Evolutionary conservation across 2,797 vertebrate species (phyloP).

Genomic region (Hydrolagus colliei): DNA sequence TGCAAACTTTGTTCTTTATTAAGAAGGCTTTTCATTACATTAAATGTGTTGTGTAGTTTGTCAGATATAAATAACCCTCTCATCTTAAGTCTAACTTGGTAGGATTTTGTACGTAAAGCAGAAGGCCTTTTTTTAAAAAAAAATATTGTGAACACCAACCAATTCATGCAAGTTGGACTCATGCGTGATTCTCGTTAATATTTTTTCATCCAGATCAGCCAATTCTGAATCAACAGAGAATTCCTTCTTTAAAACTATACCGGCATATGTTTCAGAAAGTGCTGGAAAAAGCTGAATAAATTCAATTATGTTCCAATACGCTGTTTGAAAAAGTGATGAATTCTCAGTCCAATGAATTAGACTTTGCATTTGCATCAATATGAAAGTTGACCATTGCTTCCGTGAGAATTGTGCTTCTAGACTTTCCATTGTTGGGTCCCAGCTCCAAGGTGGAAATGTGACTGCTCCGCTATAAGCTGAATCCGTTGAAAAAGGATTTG

Average conservation of each 20-base stretch:
- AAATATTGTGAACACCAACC: background rate
- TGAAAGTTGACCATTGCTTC: background rate
- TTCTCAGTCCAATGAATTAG: background rate
- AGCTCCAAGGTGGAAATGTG: background rate
- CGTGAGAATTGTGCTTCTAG: background rate
- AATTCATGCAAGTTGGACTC: background rate
- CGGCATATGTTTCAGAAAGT: too few species aligned
- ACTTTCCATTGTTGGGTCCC: background rate
- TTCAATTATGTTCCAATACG: too few species aligned
- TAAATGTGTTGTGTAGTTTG: background rate
- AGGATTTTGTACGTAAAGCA: too few species aligned
- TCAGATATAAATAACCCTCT: background rate
- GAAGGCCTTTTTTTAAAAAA: background rate
- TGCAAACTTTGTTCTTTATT: background rate
- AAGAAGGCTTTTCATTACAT: too few species aligned
- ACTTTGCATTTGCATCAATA: too few species aligned
- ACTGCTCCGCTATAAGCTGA: background rate
- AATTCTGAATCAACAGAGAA: background rate
- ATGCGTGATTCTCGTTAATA: background rate
- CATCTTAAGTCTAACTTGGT: background rate
- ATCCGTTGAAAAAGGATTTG: conserved; percentile 71
- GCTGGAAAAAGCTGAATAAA: background rate
- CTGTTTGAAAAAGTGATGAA: background rate
- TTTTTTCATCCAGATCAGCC: background rate
- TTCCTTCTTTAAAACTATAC: background rate